A percentile compares a stretch with the other conserved stretches of the same genome.
Conservation (phyloP, 2,888 invertebrate species). For the Heliconius hortense region DNA sequence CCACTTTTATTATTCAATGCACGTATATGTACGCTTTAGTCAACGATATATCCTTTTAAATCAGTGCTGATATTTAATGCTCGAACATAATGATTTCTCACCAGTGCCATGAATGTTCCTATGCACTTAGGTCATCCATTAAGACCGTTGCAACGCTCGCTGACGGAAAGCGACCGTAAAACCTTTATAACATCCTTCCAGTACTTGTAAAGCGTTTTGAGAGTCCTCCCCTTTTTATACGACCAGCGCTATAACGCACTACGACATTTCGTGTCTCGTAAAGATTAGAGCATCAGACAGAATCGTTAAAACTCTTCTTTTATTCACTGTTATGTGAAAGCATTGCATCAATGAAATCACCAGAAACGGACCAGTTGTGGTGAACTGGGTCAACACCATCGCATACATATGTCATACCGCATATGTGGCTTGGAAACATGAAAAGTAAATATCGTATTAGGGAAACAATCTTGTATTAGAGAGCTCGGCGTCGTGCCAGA, state of each 20-base stretch:
- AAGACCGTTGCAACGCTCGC: conserved; percentile 75
- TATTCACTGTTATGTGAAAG: conserved; percentile 27
- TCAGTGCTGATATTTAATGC: conserved; percentile 46
- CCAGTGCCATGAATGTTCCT: conserved; percentile 76
- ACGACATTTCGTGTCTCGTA: conserved; percentile 45
- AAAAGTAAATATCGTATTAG: conserved; percentile 52
- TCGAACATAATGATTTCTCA: conserved; percentile 50
- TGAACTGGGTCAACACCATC: conserved; percentile 5
- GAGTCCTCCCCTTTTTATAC: conserved; percentile 72
- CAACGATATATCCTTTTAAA: conserved; percentile 28
- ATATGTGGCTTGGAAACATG: conserved; percentile 43
- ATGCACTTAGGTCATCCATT: conserved; percentile 81
- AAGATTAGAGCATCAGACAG: conserved; percentile 41
- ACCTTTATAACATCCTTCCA: conserved; percentile 82
- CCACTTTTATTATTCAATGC: conserved; percentile 37
- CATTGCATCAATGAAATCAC: conserved; percentile 23
- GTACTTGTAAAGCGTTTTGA: conserved; percentile 80
- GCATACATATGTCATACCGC: conserved; percentile 22
- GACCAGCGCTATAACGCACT: conserved; percentile 67
- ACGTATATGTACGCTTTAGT: conserved; percentile 6
- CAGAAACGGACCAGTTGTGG: conserved; percentile 11
- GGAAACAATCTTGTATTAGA: conserved; percentile 53
- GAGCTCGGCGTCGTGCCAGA: conserved; percentile 57
- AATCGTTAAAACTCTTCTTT: conserved; percentile 35
- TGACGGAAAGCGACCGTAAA: conserved; percentile 79